Evolutionary conservation across 2,113 vertebrate genomes (phyloP).

Genomic region (Diadophis punctatus): DNA sequence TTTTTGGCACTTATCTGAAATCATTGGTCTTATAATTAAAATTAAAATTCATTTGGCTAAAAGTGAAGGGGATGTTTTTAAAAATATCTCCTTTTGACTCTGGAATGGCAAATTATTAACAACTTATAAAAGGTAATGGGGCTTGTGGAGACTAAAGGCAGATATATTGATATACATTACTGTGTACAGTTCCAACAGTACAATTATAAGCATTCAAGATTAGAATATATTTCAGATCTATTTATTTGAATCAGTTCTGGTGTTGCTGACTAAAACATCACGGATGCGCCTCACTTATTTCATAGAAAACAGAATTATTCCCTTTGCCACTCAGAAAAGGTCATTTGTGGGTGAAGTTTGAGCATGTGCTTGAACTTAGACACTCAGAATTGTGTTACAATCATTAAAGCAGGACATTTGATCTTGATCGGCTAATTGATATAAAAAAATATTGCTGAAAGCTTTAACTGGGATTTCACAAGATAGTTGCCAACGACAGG

Average conservation of each 20-base stretch:
- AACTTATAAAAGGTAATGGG: neutral
- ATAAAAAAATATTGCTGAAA: neutral
- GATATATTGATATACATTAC: neutral
- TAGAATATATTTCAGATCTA: neutral
- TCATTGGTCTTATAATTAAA: neutral
- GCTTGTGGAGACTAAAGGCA: neutral
- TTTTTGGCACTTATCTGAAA: neutral
- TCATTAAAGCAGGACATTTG: neutral
- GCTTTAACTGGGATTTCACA: neutral
- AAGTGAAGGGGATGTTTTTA: neutral
- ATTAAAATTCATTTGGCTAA: neutral
- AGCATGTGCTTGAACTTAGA: neutral
- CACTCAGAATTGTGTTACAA: neutral
- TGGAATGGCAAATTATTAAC: neutral
- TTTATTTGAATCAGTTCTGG: neutral
- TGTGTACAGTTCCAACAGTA: neutral
- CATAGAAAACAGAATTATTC: neutral
- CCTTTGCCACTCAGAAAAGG: conserved; percentile 17
- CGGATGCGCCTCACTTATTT: neutral
- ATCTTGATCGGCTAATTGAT: neutral
- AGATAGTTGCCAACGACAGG: neutral
- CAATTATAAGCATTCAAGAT: neutral
- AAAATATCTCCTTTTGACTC: neutral
- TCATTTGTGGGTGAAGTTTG: neutral
- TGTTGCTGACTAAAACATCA: neutral